Evolutionary conservation across 1,140 invertebrate species (phyloP), one percentile per base, ranked within the genome.

Genomic region (Lepidurus couesii): DNA sequence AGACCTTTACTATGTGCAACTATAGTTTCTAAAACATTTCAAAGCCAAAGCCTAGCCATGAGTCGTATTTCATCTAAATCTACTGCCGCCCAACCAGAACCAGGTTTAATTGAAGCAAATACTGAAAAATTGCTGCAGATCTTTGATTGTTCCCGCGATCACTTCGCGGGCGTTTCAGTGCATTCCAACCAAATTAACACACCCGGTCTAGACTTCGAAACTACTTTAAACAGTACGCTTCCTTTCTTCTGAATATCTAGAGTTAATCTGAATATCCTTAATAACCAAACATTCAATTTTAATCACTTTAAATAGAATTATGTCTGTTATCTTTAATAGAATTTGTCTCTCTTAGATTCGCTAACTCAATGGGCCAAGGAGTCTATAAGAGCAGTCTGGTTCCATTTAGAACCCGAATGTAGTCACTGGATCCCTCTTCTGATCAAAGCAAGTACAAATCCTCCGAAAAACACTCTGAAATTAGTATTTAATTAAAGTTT

Each of bases 351-450:
- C 88, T 88, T 82, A 95, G 93, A 86, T 81, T 95, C 94, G 0
- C 82, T 96, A 73, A 83, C 87, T 73, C 85, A 88, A 81, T 96
- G 94, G 94, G 86, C 82, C 43, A 82, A 85, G 42, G 86, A 88
- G 21, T 89, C 90, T 42, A 89, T 89, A 82, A 86, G 93, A 80
- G 90, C 91, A 42, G 89, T 96, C 78, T 97, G 95, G 95, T 95
- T 96, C 83, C 90, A 90, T 84, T 89, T 96, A 4, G 83, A 89
- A 82, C 86, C 90, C 47, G 84, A 88, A 74, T 88, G 95, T 81
- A 87, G 90, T 7, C 88, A 89, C 11, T 93, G 93, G 89, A 89
- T 96, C 75, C 93, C 94, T 45, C 84, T 92, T 80, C 86, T 96
- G 80, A 88, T 90, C 1, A 88, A 91, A 84, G 91, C 91, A 86